These are phyloP conservation scores for Clarias batrachus DNA, from an alignment of 2,113 vertebrate species.

Conservation along the genomic window DNA sequence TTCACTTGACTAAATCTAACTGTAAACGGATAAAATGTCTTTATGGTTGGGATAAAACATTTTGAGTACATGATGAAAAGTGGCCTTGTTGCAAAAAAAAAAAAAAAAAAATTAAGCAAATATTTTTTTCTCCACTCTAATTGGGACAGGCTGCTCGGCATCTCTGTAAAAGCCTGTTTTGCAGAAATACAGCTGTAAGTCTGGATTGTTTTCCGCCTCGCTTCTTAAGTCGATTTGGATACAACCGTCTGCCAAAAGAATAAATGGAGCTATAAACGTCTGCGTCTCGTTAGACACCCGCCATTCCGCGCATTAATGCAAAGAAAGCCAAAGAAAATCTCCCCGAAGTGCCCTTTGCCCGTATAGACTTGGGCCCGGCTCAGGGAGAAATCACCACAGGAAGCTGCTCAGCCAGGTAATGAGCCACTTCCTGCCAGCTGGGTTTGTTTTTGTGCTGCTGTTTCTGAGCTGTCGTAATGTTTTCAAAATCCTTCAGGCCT, in stretches of 20 bases:
- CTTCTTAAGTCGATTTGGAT: conserved; percentile 12
- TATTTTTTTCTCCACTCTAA: not conserved
- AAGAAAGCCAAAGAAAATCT: conserved; percentile 3
- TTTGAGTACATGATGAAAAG: not conserved
- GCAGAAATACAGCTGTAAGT: not conserved
- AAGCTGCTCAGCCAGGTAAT: conserved; percentile 52
- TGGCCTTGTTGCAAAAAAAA: not conserved
- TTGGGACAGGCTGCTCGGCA: not conserved
- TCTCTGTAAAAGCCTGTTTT: not conserved
- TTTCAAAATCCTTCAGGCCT: conserved; percentile 15
- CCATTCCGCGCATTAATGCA: not conserved
- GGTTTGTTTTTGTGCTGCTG: conserved; percentile 48
- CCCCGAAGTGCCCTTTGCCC: not conserved
- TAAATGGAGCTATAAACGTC: conserved; percentile 5
- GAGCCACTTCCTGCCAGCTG: conserved; percentile 59
- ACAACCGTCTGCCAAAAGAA: not conserved
- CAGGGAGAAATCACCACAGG: not conserved
- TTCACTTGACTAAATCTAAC: not conserved
- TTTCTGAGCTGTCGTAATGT: conserved; percentile 47
- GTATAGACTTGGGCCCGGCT: not conserved
- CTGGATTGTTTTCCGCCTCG: conserved; percentile 20
- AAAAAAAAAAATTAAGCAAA: not conserved
- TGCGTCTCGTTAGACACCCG: conserved; percentile 1
- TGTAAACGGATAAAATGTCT: not conserved
- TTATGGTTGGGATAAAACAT: not conserved